Conservation (phyloP, 1,140 invertebrate genomes). For the Brachionus plicatilis region DNA sequence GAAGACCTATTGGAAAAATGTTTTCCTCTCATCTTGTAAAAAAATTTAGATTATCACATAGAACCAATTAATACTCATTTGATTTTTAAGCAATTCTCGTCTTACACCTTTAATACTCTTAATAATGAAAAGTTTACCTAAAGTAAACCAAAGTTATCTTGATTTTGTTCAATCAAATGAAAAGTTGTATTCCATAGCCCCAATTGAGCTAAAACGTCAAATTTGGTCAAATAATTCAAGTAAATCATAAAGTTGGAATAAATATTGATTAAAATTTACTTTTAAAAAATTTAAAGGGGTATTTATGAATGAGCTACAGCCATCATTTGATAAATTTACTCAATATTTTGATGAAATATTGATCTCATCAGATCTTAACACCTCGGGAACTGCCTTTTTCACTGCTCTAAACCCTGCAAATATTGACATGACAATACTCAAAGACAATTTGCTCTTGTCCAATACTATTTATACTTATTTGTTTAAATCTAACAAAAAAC, state of each 20-base stretch:
- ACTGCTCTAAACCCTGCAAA: neutral
- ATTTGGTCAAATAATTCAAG: constrained; percentile 97
- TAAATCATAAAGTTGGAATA: constrained; percentile 61
- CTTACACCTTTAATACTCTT: constrained; percentile 8
- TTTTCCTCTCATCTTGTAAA: constrained; percentile 83
- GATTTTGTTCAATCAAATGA: constrained; percentile 67
- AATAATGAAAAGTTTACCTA: neutral
- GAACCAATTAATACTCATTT: neutral
- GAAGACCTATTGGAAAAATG: constrained; percentile 85
- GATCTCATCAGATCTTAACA: neutral
- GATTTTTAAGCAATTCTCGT: neutral
- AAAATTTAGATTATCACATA: constrained; percentile 59
- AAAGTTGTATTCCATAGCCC: constrained; percentile 84
- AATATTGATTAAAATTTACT: neutral
- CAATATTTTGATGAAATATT: constrained; percentile 54
- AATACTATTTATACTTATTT: constrained; percentile 18
- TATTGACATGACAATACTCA: neutral
- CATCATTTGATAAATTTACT: constrained; percentile 67
- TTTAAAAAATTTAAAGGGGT: constrained; percentile 63
- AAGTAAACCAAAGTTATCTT: constrained; percentile 42
- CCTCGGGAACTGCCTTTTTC: neutral
- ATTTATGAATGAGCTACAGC: constrained; percentile 74
- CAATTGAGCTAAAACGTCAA: constrained; percentile 91
- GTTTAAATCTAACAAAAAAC: constrained; percentile 16
- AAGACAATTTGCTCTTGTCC: neutral